phyloP scores from a whole-genome alignment of 2,113 vertebrate species.

The Xiphophorus hellerii region DNA sequence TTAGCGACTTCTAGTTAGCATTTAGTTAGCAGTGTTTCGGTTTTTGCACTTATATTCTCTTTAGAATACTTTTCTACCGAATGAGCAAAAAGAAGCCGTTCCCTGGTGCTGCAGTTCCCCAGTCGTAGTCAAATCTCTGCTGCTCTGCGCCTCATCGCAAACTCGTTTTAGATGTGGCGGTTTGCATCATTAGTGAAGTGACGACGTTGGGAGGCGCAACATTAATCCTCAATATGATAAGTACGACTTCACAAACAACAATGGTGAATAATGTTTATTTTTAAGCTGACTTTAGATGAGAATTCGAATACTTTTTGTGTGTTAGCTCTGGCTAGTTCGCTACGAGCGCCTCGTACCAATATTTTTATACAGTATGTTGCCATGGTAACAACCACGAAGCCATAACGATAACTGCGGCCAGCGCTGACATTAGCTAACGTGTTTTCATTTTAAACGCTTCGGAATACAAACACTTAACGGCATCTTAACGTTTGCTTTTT shows the following conservation, averaged over 20 bases:
- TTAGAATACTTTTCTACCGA: background rate
- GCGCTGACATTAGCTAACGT: background rate
- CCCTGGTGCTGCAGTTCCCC: too few species aligned
- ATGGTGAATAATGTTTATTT: background rate
- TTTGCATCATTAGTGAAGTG: constrained; percentile 47
- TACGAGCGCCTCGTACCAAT: background rate
- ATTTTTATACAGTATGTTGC: constrained; percentile 33
- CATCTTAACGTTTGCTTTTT: background rate
- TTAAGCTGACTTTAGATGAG: background rate
- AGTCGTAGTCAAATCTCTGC: background rate
- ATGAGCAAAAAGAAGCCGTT: background rate
- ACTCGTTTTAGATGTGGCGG: constrained; percentile 69
- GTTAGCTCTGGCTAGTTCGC: background rate
- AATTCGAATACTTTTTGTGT: background rate
- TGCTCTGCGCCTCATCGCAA: background rate
- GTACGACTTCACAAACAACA: background rate
- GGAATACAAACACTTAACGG: background rate
- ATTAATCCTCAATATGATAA: background rate
- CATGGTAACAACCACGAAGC: constrained; percentile 57
- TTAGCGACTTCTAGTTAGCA: constrained; percentile 44
- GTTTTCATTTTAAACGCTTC: background rate
- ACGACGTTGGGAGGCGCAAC: constrained; percentile 69
- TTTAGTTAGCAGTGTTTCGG: constrained; percentile 32
- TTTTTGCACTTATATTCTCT: background rate
- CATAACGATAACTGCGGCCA: constrained; percentile 7